Conservation (phyloP, 2,888 invertebrate species). For the Ceriagrion tenellum region DNA sequence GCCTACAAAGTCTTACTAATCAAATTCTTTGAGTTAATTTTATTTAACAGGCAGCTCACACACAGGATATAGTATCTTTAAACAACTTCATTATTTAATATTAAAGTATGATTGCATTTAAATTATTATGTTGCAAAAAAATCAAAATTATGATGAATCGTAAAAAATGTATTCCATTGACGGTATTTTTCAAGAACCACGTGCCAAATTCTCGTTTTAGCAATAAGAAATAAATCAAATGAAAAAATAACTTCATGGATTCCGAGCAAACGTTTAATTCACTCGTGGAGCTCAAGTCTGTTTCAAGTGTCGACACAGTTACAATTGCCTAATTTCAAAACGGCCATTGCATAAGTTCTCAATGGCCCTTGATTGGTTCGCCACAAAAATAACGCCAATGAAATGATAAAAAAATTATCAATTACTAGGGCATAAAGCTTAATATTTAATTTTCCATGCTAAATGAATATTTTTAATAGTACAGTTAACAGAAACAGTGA, state of each 20-base stretch:
- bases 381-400: neutral
- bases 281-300: neutral
- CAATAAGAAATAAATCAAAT: too few relatives aligned
- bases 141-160: neutral
- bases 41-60: too few relatives aligned
- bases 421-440: neutral
- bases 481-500: neutral
- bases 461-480: neutral
- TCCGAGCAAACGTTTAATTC: too few relatives aligned
- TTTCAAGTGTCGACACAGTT: neutral
- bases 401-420: neutral
- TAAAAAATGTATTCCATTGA: neutral
- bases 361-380: neutral
- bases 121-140: neutral
- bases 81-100: too few relatives aligned
- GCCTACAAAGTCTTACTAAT: neutral
- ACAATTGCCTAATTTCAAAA: neutral
- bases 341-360: neutral
- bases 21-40: neutral
- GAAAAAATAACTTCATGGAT: too few relatives aligned
- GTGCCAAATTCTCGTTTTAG: too few relatives aligned
- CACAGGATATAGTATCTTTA: too few relatives aligned
- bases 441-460: neutral
- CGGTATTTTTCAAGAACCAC: too few relatives aligned
- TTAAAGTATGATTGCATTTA: neutral